Percentiles rank a stretch among this genome's conserved stretches.
Conservation (phyloP, 2,797 vertebrate genomes). For the Spheniscus humboldti region DNA sequence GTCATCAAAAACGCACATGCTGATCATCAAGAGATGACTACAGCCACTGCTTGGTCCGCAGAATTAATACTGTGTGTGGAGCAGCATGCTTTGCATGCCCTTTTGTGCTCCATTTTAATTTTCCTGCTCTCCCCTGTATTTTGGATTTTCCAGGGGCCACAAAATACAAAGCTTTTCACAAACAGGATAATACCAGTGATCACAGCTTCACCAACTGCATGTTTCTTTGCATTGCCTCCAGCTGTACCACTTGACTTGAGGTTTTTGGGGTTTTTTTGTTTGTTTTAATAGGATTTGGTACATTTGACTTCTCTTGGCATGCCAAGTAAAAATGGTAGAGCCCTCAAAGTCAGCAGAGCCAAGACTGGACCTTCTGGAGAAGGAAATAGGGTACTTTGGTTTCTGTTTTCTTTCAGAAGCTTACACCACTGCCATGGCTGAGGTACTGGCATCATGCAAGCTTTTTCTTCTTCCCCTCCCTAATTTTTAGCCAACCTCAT, state of each 20-base stretch:
- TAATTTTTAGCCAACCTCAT: background rate
- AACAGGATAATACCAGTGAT: background rate
- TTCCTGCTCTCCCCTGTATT: background rate
- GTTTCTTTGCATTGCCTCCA: background rate
- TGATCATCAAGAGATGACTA: background rate
- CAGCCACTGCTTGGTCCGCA: background rate
- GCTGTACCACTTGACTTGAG: background rate
- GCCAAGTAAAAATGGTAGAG: background rate
- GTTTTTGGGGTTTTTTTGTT: background rate
- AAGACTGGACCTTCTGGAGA: background rate
- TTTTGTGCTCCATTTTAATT: background rate
- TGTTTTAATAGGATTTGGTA: background rate
- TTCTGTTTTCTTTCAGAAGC: background rate
- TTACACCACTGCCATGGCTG: background rate
- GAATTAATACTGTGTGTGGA: accelerated
- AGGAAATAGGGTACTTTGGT: accelerated
- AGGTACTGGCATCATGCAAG: background rate
- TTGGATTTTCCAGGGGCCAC: background rate
- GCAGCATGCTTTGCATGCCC: background rate
- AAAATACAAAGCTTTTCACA: background rate
- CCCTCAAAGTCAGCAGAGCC: background rate
- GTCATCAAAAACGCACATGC: background rate
- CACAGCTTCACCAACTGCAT: background rate
- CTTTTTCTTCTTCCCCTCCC: background rate
- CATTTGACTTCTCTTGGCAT: background rate